Percentiles rank a stretch among this genome's conserved stretches.
Conservation (phyloP, 2,888 invertebrate genomes). For the Chalcosyrphus nemorum region DNA sequence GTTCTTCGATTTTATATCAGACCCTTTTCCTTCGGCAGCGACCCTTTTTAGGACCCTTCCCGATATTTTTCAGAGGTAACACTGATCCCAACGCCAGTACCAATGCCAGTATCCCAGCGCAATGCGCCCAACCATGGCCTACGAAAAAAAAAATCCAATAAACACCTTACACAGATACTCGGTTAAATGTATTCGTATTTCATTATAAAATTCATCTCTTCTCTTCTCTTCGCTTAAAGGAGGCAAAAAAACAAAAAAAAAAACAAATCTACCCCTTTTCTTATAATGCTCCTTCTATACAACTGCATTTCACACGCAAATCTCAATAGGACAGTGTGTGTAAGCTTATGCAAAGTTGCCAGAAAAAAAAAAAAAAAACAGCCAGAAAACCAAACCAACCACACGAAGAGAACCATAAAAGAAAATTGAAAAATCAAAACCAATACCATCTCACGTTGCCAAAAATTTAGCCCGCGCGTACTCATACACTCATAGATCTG, state of each 20-base stretch:
- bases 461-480: slow-evolving; percentile 26
- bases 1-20: too few relatives aligned
- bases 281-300: slow-evolving; percentile 16
- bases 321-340: background rate
- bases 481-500: slow-evolving; percentile 41
- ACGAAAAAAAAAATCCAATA: slow-evolving; percentile 31
- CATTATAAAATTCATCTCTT: slow-evolving; percentile 8
- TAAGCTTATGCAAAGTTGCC: slow-evolving; percentile 31
- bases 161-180: slow-evolving; percentile 11
- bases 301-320: slow-evolving; percentile 26
- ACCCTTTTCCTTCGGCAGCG: too few relatives aligned
- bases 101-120: slow-evolving; percentile 40
- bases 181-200: background rate
- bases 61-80: too few relatives aligned
- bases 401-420: slow-evolving; percentile 34
- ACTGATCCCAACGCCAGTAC: too few relatives aligned
- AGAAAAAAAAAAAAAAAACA: slow-evolving; percentile 5
- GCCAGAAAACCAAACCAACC: too few relatives aligned
- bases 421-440: slow-evolving; percentile 30
- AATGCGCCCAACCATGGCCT: slow-evolving; percentile 66
- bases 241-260: background rate
- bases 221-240: slow-evolving; percentile 5
- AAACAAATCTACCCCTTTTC: slow-evolving; percentile 29
- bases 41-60: too few relatives aligned
- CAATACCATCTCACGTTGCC: slow-evolving; percentile 33